Conservation (phyloP, 37 sponge, comb jelly and placozoan genomes). For the Lycopodina hypogea region DNA sequence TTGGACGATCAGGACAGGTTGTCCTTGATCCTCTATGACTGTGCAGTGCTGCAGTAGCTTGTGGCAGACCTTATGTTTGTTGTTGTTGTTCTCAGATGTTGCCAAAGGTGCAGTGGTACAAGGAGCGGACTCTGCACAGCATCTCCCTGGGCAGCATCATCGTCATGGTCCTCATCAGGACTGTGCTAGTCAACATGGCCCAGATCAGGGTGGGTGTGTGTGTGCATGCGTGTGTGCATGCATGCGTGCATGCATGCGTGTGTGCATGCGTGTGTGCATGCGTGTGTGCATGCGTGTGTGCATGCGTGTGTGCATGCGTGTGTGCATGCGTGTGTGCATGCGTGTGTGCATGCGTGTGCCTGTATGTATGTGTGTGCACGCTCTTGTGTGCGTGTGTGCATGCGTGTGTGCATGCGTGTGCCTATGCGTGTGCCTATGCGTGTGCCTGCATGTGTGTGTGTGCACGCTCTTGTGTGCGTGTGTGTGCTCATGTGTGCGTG, state of each 20-base stretch:
- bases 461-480: too few species aligned
- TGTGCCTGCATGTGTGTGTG: too few species aligned
- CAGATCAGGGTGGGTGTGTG: constrained; percentile 68
- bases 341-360: constrained; percentile 16
- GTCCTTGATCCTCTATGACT: too few species aligned
- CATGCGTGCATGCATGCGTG: neutral
- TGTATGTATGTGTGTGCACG: too few species aligned
- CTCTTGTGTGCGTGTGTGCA: too few species aligned
- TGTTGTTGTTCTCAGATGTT: constrained; percentile 36
- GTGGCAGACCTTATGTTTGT: too few species aligned
- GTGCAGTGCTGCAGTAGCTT: too few species aligned
- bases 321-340: constrained; percentile 22
- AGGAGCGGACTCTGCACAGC: constrained; percentile 59
- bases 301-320: too few species aligned
- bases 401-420: too few species aligned
- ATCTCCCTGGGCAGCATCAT: constrained; percentile 86
- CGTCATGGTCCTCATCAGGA: constrained; percentile 78
- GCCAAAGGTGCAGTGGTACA: constrained; percentile 83
- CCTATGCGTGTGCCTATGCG: too few species aligned
- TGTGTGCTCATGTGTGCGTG: too few species aligned
- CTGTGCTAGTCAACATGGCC: constrained; percentile 90
- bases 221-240: neutral
- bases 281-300: constrained; percentile 9
- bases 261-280: constrained; percentile 3
- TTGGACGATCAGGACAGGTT: too few species aligned